Evolutionary conservation across 2,888 invertebrate genomes (phyloP).

Genomic region (Agrilus cyanescens): DNA sequence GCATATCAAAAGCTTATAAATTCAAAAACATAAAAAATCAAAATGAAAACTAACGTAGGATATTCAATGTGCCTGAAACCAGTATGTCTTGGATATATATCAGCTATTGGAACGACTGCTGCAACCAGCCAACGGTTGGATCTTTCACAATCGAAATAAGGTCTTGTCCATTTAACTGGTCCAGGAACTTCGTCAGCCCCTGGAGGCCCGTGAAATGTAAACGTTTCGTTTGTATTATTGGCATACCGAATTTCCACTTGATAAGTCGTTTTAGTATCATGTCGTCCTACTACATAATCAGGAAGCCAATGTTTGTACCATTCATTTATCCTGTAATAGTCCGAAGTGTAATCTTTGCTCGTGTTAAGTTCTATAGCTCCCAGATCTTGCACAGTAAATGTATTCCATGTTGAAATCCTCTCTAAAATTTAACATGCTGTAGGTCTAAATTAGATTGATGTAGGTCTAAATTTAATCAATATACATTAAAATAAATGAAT

Average conservation of each 20-base stretch:
- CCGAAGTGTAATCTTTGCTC: slow-evolving; percentile 81
- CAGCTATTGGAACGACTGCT: slow-evolving; percentile 89
- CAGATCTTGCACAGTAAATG: slow-evolving; percentile 75
- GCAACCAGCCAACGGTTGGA: slow-evolving; percentile 93
- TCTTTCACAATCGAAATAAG: slow-evolving; percentile 92
- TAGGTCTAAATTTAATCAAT: no score
- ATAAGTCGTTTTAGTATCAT: slow-evolving; percentile 87
- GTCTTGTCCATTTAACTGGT: slow-evolving; percentile 87
- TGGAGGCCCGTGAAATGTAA: slow-evolving; percentile 88
- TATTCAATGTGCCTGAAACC: slow-evolving; percentile 88
- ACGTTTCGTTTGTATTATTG: slow-evolving; percentile 92
- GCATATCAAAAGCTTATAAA: slow-evolving; percentile 3
- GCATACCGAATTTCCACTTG: slow-evolving; percentile 89
- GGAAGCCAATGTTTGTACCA: slow-evolving; percentile 92
- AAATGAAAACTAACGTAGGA: slow-evolving; percentile 59
- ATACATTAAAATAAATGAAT: no score
- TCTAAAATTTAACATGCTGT: no score
- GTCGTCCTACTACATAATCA: slow-evolving; percentile 64
- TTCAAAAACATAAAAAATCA: not conserved
- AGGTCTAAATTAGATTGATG: no score
- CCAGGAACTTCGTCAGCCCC: slow-evolving; percentile 85
- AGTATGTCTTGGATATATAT: slow-evolving; percentile 89
- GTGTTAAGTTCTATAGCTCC: slow-evolving; percentile 67
- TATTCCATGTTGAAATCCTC: slow-evolving; percentile 88
- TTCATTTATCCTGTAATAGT: slow-evolving; percentile 83